phyloP scores from a whole-genome alignment of 2,888 invertebrate genomes.

The Cataglyphis cursor region DNA sequence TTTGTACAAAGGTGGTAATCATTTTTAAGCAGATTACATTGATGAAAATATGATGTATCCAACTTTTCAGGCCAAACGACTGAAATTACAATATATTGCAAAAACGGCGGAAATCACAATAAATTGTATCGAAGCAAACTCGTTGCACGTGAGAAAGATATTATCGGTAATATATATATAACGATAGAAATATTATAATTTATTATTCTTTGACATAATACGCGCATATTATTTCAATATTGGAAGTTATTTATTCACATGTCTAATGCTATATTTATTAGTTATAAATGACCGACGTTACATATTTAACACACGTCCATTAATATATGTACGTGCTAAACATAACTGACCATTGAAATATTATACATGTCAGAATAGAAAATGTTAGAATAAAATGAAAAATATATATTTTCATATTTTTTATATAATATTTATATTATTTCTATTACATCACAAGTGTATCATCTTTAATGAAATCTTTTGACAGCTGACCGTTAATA shows the following conservation, averaged over 20 bases:
- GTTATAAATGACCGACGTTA: neutral
- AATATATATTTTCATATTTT: neutral
- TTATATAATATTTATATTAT: neutral
- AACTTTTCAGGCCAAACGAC: conserved; percentile 38
- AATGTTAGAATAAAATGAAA: neutral
- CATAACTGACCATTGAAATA: neutral
- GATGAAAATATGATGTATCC: conserved; percentile 42
- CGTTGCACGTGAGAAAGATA: neutral
- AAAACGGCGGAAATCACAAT: conserved; percentile 26
- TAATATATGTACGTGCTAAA: conserved; percentile 5
- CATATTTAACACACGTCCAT: conserved; percentile 2
- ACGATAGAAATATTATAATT: conserved; percentile 39
- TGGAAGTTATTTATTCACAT: conserved; percentile 19
- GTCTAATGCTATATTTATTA: conserved; percentile 9
- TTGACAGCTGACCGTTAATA: neutral
- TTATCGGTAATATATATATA: conserved; percentile 9
- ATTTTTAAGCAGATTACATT: conserved; percentile 60
- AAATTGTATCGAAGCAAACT: conserved; percentile 34
- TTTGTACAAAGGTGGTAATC: conserved; percentile 34
- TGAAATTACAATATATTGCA: conserved; percentile 48
- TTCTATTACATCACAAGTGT: neutral
- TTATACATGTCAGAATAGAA: neutral
- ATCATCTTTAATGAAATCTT: neutral
- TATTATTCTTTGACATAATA: conserved; percentile 37
- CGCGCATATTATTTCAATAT: conserved; percentile 30